Percentiles rank a stretch among this genome's conserved stretches.
Evolutionary conservation across 2,888 invertebrate species (phyloP).

Genomic region (Reticulitermes lucifugus): DNA sequence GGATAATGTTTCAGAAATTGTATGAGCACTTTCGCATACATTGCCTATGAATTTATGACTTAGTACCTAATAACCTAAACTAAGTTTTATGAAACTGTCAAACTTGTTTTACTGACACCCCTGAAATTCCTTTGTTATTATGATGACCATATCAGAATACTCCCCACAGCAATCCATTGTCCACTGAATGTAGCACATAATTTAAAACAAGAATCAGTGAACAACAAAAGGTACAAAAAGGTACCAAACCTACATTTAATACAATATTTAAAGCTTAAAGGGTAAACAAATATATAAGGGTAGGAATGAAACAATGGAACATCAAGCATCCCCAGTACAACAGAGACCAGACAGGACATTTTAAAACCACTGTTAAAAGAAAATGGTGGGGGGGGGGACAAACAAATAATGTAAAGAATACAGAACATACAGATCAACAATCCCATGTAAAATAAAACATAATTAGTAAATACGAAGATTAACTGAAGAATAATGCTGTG

Average conservation of each 20-base stretch:
- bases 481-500: background rate
- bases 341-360: slow-evolving; percentile 24
- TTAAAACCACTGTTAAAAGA: background rate
- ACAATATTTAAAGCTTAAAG: slow-evolving; percentile 38
- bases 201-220: background rate
- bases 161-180: background rate
- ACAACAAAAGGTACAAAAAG: slow-evolving; percentile 25
- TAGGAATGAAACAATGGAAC: slow-evolving; percentile 50
- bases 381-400: background rate
- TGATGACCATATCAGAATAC: background rate
- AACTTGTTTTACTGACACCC: background rate
- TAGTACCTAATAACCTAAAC: background rate
- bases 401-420: background rate
- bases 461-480: background rate
- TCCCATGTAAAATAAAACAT: slow-evolving; percentile 33
- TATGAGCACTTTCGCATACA: no score
- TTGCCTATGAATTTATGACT: no score
- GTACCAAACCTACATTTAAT: background rate
- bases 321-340: slow-evolving; percentile 28
- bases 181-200: background rate
- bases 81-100: background rate
- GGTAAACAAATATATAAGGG: slow-evolving; percentile 40
- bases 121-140: slow-evolving; percentile 24
- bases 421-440: slow-evolving; percentile 25
- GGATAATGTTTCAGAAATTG: no score